Evolutionary conservation across 2,797 vertebrate species (phyloP), one percentile per base, ranked within the genome.

Genomic region (Cynopterus sphinx): DNA sequence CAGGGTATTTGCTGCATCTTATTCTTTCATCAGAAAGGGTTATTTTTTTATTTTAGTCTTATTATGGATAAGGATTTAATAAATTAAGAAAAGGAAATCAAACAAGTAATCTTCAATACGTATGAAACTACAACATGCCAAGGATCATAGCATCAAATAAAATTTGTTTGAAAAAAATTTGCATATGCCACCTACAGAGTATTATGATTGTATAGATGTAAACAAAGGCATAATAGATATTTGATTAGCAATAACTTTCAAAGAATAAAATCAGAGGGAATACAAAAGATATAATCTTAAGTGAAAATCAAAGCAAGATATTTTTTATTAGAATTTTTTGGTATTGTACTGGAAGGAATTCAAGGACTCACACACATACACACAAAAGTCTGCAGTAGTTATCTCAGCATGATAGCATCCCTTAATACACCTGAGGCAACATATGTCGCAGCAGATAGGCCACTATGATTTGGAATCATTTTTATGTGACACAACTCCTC

Each of bases 11-110:
- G 59, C 41, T 95, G 39, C 31, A 79, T 81, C 57, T 87, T 82
- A 90, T 73, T 70, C 70, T 81, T 85, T 26, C 63, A 75, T 61
- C n/a, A 51, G 39, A 73, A 61, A 22, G 12, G 3, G 26, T 87
- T 71, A 7, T 71, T 77, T 95, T 41, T 94, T 97, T 75, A 71
- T 71, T 85, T 75, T 39, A 55, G 2, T 90, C 16, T 86, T 89
- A 51, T 86, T 77, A 51, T 79, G 41, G 9, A 16, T 81, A 63
- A 24, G 24, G 26, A 89, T 61, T 17, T 46, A 87, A 61, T 36
- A 12, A 9, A 55, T 33, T 9, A 26, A 74, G 79, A 43, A 61
- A 61, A 53, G 19, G 16, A 86, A 84, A 74, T 67, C 55, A 74
- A 78, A 84, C 13, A 11, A 82, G 41, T 86, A 57, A 43, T 55